phyloP scores from a whole-genome alignment of 2,797 vertebrate species.

The Corythornis leucogaster region DNA sequence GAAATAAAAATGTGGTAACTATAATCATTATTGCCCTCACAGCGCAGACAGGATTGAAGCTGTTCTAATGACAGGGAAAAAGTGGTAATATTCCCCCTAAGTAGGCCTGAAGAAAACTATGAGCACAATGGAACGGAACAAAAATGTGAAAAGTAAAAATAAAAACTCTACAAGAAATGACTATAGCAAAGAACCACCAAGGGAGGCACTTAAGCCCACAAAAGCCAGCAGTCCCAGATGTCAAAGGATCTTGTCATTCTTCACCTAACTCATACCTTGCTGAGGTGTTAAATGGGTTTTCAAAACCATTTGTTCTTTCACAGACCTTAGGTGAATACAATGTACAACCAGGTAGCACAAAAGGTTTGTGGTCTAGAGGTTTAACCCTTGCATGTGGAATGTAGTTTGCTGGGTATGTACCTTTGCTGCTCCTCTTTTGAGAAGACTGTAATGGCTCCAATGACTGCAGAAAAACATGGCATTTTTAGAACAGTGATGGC shows the following conservation, averaged over 20 bases:
- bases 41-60: constrained; percentile 38
- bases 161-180: constrained; percentile 26
- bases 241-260: constrained; percentile 38
- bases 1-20: constrained; percentile 37
- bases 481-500: not conserved
- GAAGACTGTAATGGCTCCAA: not conserved
- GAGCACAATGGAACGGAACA: constrained; percentile 22
- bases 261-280: not conserved
- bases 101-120: constrained; percentile 36
- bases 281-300: constrained; percentile 31
- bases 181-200: constrained; percentile 5
- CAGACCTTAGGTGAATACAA: not conserved
- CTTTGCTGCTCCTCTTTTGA: not conserved
- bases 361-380: not conserved
- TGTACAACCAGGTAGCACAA: not conserved
- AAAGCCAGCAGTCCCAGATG: not conserved
- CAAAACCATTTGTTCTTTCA: not conserved
- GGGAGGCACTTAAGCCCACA: constrained; percentile 32
- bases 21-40: not conserved
- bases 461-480: not conserved
- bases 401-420: not conserved
- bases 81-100: constrained; percentile 50
- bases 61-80: constrained; percentile 47
- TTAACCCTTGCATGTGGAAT: not conserved
- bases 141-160: constrained; percentile 29